Base-by-base conservation (phyloP, 2,888 invertebrate species). In the Lepidochrysops patricia region DNA sequence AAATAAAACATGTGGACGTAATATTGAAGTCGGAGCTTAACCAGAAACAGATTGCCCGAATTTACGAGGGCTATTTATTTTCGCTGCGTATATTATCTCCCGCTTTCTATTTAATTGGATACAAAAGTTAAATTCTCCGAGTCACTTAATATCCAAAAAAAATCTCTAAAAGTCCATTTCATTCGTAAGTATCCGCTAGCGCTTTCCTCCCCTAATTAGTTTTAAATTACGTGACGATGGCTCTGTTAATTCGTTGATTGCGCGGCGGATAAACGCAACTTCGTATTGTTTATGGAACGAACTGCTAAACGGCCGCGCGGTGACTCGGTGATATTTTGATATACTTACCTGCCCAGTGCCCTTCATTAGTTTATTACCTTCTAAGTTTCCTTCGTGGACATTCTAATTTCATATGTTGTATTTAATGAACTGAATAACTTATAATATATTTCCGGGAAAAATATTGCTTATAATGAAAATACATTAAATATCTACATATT, bases 41-140 rank as follows among this genome's bases (percentile, higher is more conserved):
- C 72, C 76, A 76, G 75, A 63, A 67, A 62, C 43, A 74, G 76
- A 77, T 73, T 69, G 73, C 70, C 69, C 75, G 68, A 72, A 69
- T 77, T 77, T 74, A 75, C 75, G 71, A 72, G 66, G 67, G 71
- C 71, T 71, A 75, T 77, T 76, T 58, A 27, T 49, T 58, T 50
- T 29, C 48, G 26, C 37, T 32, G 48, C 70, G 68, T 72, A 74
- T 73, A 77, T 76, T 75, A 77, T 74, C 77, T 78, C 78, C 79
- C 80, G 82, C 82, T 85, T 82, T 84, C 84, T 84, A 80, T 82
- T 82, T 84, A 84, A 86, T 84, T 81, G 82, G 84, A 84, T 84
- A 83, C 84, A 84, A 84, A 85, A 85, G 82, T 84, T 86, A 82
- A 84, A 80, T 76, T 79, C 72, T 72, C 74, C 74, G 73, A 82